These are phyloP conservation scores for Tinea semifulvella DNA, from an alignment of 2,888 invertebrate species.

Conservation along the genomic window DNA sequence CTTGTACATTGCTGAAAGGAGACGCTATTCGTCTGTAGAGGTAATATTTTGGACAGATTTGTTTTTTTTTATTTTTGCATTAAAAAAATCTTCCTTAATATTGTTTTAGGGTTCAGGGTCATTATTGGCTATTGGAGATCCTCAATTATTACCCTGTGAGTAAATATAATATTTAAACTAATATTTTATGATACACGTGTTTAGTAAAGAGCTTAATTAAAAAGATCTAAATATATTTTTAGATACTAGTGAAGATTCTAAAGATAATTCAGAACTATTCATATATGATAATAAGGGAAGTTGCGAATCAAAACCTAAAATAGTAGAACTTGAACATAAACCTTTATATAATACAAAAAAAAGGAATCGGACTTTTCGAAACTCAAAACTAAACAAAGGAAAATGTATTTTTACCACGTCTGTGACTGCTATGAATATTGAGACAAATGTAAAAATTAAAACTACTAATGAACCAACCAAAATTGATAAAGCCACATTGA, in stretches of 20 bases:
- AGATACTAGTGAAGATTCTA: neutral
- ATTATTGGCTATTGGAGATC: neutral
- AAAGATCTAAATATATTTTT: no score
- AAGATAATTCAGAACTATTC: neutral
- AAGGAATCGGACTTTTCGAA: no score
- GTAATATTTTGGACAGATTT: slow-evolving; percentile 23
- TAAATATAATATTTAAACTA: neutral
- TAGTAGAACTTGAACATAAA: no score
- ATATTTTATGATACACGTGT: no score
- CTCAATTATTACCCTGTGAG: neutral
- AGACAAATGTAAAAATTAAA: slow-evolving; percentile 16
- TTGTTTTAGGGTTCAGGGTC: neutral
- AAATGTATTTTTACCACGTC: slow-evolving; percentile 27
- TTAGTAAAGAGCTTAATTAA: no score
- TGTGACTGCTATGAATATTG: neutral
- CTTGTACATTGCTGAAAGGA: slow-evolving; percentile 45
- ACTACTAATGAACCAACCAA: slow-evolving; percentile 31
- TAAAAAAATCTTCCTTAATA: no score
- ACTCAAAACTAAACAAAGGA: slow-evolving; percentile 25
- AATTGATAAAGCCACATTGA: slow-evolving; percentile 39
- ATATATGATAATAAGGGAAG: neutral
- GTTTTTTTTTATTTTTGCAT: neutral
- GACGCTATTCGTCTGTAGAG: slow-evolving; percentile 35
- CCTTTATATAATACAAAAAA: no score
- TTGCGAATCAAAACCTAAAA: neutral